Percentiles rank a stretch among this genome's conserved stretches.
These are phyloP conservation scores for Drosophila affinis DNA, from an alignment of 2,888 invertebrate genomes.

Conservation along the genomic window DNA sequence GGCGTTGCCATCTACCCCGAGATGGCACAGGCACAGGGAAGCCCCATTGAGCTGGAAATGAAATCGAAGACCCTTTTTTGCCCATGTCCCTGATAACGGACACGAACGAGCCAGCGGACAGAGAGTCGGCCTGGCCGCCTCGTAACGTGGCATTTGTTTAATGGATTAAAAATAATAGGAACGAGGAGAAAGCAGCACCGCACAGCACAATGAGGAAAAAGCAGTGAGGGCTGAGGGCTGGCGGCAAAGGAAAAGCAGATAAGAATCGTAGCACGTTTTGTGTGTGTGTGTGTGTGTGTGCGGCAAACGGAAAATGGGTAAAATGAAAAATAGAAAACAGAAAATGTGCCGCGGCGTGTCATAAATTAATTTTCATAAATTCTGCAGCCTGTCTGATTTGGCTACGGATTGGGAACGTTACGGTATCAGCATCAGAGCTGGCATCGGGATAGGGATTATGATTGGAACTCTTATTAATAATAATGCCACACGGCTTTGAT, in stretches of 20 bases:
- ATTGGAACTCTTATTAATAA: constrained; percentile 49
- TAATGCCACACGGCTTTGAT: constrained; percentile 51
- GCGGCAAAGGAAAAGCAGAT: constrained; percentile 22
- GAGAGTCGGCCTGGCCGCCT: constrained; percentile 41
- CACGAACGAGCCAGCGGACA: constrained; percentile 34
- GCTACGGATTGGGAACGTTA: constrained; percentile 31
- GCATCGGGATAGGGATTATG: constrained; percentile 27
- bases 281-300: constrained; percentile 26
- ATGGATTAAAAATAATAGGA: constrained; percentile 77
- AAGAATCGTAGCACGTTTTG: constrained; percentile 51
- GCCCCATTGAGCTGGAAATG: constrained; percentile 52
- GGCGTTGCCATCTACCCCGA: constrained; percentile 56
- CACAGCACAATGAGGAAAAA: constrained; percentile 6
- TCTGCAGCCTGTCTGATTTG: constrained; percentile 43
- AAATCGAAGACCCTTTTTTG: constrained; percentile 74
- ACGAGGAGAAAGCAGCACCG: constrained; percentile 18
- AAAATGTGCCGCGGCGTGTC: constrained; percentile 66
- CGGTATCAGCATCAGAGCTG: constrained; percentile 35
- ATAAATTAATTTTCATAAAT: constrained; percentile 75
- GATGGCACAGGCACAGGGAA: constrained; percentile 16
- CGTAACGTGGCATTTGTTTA: constrained; percentile 74
- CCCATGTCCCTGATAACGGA: constrained; percentile 67
- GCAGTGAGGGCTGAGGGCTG: constrained; percentile 10
- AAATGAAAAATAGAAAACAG: constrained; percentile 40
- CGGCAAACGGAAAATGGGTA: constrained; percentile 13